Conservation (phyloP, 2,113 vertebrate genomes). For the Callionymus lyra region DNA sequence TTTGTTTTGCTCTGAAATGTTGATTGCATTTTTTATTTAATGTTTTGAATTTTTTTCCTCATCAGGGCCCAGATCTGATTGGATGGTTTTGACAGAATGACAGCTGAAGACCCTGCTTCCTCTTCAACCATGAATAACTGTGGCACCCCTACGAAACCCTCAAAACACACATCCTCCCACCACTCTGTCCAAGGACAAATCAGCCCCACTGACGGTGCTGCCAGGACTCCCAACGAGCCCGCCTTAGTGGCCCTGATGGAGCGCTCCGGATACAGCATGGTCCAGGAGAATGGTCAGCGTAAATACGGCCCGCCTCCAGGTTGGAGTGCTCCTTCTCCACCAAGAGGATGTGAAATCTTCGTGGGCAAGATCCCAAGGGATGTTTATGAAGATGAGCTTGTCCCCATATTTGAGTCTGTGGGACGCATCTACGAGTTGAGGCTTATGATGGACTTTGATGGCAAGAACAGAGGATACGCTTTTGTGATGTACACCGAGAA, state of each 20-base stretch:
- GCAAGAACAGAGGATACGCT: conserved; percentile 93
- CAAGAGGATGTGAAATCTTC: conserved; percentile 93
- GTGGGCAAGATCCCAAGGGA: conserved; percentile 96
- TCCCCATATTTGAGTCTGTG: conserved; percentile 86
- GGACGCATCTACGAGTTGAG: conserved; percentile 98
- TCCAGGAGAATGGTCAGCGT: conserved; percentile 94
- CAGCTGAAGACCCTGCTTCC: conserved; percentile 89
- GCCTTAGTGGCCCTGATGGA: conserved; percentile 85
- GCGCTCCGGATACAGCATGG: conserved; percentile 87
- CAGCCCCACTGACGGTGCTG: conserved; percentile 77
- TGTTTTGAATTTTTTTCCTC: conserved; percentile 8
- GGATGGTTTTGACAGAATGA: conserved; percentile 92
- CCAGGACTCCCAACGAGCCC: conserved; percentile 78
- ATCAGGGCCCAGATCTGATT: conserved; percentile 70
- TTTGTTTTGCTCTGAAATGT: no score
- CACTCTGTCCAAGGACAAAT: conserved; percentile 57
- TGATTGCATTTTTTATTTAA: no score
- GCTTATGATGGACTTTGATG: conserved; percentile 98
- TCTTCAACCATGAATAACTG: conserved; percentile 82
- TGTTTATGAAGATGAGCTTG: conserved; percentile 93
- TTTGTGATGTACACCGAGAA: conserved; percentile 97
- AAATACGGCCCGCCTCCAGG: conserved; percentile 91
- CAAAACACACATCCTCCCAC: conserved; percentile 48
- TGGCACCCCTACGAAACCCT: conserved; percentile 45
- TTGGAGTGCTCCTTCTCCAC: conserved; percentile 84